Conservation (phyloP, 2,113 vertebrate species). For the Peromyscus californicus region DNA sequence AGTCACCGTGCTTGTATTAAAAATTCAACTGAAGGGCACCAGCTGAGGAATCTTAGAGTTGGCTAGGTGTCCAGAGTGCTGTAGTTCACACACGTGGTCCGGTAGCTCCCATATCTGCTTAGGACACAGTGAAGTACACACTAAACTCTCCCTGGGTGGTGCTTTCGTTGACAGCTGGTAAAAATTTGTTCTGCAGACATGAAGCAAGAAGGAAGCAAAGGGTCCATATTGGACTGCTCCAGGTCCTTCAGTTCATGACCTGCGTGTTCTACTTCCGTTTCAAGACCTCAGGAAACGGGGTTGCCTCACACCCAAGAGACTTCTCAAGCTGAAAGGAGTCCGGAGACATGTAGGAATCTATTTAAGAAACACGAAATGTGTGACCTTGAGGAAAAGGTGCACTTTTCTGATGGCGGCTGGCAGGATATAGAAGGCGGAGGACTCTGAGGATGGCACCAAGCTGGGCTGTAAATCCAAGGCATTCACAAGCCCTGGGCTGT, state of each 20-base stretch:
- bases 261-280: background rate
- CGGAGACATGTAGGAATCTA: background rate
- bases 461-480: slow-evolving; percentile 60
- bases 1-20: slow-evolving; percentile 39
- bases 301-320: slow-evolving; percentile 58
- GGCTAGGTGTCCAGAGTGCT: background rate
- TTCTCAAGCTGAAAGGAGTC: slow-evolving; percentile 49
- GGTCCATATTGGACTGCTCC: background rate
- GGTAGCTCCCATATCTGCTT: background rate
- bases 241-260: background rate
- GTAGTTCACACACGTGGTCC: background rate
- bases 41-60: slow-evolving; percentile 21
- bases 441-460: slow-evolving; percentile 39
- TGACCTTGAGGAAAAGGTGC: slow-evolving; percentile 70
- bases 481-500: slow-evolving; percentile 34
- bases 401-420: slow-evolving; percentile 30
- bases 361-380: slow-evolving; percentile 68
- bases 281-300: slow-evolving; percentile 34
- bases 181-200: background rate
- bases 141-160: background rate
- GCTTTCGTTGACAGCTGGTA: background rate
- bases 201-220: background rate
- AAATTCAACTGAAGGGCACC: slow-evolving; percentile 34
- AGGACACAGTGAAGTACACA: background rate
- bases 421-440: slow-evolving; percentile 50